Conservation (phyloP, 1,140 invertebrate species). For the Cherax quadricarinatus region DNA sequence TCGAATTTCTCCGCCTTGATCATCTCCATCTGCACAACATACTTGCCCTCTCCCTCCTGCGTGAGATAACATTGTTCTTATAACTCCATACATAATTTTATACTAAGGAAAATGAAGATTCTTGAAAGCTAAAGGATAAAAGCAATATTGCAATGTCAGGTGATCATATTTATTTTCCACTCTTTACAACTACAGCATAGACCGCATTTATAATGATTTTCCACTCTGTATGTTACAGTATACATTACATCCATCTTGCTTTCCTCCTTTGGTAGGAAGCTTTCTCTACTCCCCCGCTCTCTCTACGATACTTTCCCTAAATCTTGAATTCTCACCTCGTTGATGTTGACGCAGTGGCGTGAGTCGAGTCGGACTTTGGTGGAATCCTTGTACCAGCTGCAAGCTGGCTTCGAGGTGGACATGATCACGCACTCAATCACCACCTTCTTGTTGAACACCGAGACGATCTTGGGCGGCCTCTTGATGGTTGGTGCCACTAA, state of each 20-base stretch:
- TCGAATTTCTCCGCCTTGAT: conserved; percentile 86
- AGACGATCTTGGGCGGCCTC: conserved; percentile 92
- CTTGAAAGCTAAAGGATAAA: too few species aligned
- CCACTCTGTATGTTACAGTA: too few species aligned
- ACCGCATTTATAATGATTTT: too few species aligned
- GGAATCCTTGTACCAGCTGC: conserved; percentile 92
- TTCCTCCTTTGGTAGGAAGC: too few species aligned
- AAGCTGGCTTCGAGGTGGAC: conserved; percentile 91
- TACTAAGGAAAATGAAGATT: too few species aligned
- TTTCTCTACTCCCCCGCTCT: too few species aligned
- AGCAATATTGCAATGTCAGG: too few species aligned
- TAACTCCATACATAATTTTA: neutral
- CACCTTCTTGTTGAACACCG: conserved; percentile 92
- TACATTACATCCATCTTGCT: too few species aligned
- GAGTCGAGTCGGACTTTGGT: conserved; percentile 86
- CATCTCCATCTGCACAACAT: conserved; percentile 91
- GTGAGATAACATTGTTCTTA: neutral
- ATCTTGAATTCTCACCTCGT: conserved; percentile 79
- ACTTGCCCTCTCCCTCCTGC: conserved; percentile 82
- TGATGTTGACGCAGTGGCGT: conserved; percentile 85
- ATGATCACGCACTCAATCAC: conserved; percentile 93
- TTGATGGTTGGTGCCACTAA: conserved; percentile 94
- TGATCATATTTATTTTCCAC: too few species aligned
- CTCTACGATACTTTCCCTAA: too few species aligned
- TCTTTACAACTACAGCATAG: too few species aligned